A percentile compares a stretch with the other conserved stretches of the same genome.
Conservation (phyloP, 1,140 invertebrate species). For the Musca vetustissima region DNA sequence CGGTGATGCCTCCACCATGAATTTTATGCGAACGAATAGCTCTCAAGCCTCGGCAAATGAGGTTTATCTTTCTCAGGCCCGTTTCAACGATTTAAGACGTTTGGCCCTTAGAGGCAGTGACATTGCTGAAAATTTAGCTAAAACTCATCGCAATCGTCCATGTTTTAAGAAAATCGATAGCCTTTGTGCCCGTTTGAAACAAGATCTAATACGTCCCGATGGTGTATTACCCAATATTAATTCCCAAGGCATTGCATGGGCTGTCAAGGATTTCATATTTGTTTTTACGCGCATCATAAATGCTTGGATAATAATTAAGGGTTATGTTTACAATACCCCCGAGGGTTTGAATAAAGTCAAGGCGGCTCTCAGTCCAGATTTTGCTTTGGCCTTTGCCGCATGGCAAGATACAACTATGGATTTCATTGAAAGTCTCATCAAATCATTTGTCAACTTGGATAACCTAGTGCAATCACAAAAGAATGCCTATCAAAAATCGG, state of each 20-base stretch:
- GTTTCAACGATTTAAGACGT: constrained; percentile 39
- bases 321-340: constrained; percentile 57
- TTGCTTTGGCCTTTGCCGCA: constrained; percentile 41
- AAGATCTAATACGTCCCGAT: constrained; percentile 65
- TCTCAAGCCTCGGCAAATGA: background rate
- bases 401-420: constrained; percentile 45
- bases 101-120: constrained; percentile 52
- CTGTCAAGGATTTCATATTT: constrained; percentile 70
- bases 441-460: constrained; percentile 48
- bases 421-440: constrained; percentile 44
- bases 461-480: constrained; percentile 45
- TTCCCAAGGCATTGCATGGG: constrained; percentile 69
- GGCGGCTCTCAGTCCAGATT: constrained; percentile 42
- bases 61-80: constrained; percentile 31
- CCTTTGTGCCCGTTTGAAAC: constrained; percentile 64
- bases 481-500: constrained; percentile 37
- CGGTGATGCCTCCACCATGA: constrained; percentile 24
- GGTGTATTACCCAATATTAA: constrained; percentile 66
- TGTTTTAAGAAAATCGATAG: constrained; percentile 70
- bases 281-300: constrained; percentile 67
- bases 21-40: background rate
- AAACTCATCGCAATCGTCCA: constrained; percentile 64
- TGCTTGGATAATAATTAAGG: constrained; percentile 63
- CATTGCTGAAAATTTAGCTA: constrained; percentile 64
- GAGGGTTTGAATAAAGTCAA: constrained; percentile 51